Evolutionary conservation across 1,140 invertebrate species (phyloP), one percentile per base, ranked within the genome.

Genomic region (Brachionus angularis): DNA sequence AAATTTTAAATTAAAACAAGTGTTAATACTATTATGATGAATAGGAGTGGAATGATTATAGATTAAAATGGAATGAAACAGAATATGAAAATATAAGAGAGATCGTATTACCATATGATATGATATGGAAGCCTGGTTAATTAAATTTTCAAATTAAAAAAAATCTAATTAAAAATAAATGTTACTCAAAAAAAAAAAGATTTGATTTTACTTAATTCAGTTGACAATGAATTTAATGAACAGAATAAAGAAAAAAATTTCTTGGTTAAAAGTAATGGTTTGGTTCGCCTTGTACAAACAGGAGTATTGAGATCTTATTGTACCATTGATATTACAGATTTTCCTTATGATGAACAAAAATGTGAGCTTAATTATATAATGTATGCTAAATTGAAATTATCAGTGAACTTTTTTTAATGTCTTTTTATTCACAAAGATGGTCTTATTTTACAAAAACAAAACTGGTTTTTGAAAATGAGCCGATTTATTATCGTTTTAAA

Each of bases 221-320:
- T 80, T 31, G 81, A 82, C 72, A 77, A 75, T 21, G 64, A 79
- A 27, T 72, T 78, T 34, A 76, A 78, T 31, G 80, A 81, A 62
- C 77, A 78, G 27, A 49, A 79, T n/a, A 76, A 78, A n/a, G 78
- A 79, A 5, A 73, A n/a, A n/a, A n/a, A 80, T 71, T 76, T 77
- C n/a, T 76, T 78, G 5, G 70, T 85, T 4, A 75, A 78, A 76
- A 88, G 91, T 79, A 95, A 93, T 82, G 96, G 96, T 14, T 91
- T 90, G 81, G 93, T 98, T 33, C 84, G 90, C 39, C 97, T 94
- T 94, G 93, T 96, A 78, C 94, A 94, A 31, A 93, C 93, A 49
- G 95, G 95, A 4, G 97, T 98, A 78, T 98, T 96, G 80, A 98
- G 98, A 81, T 96, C 92, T 14, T 96, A 93, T 5, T 99, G 96